Base-by-base conservation (phyloP, 2,113 vertebrate species). In the Esox niger region DNA sequence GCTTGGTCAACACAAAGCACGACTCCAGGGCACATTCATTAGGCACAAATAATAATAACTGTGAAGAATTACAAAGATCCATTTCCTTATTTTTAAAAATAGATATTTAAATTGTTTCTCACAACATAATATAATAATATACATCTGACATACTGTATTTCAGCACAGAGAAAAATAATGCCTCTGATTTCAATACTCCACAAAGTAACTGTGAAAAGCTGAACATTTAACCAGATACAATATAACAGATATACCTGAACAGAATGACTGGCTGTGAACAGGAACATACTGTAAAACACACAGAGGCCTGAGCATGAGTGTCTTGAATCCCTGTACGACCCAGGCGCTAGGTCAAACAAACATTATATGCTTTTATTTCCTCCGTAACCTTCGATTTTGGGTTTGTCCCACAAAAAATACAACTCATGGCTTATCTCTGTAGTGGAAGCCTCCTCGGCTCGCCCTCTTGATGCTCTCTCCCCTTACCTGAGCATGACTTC, bases 101-200 rank as follows among this genome's bases (percentile, higher is more conserved):
- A 92, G 82, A 91, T 88, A 81, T 92, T 92, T 92, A 92, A 91
- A 92, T 92, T 90, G 67, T 89, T 81, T 90, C 88, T 88, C 79
- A 82, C 79, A 87, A 88, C 64, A 75, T 84, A 91, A 80, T 82
- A 89, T 89, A 76, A 23, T 87, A 90, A 52, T 87, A 90, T 81
- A 90, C 72, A 88, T 88, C 82, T 86, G 86, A 91, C 87, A 91
- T 83, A 82, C 85, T 69, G n/a, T n/a, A n/a, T n/a, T 82, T 74
- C 77, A 78, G 71, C 76, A 78, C 79, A 79, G 76, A 79, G 80
- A 66, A 9, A 59, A 59, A n/a, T 9, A 21, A 59, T 31, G 17
- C 29, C 6, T 59, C 15, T 5, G 26, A 30, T 27, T 59, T 58
- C 27, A 20, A 3, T 52, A 21, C n/a, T 52, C 7, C n/a, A 52